Percentiles rank a stretch among this genome's conserved stretches.
Conservation (phyloP, 2,797 vertebrate genomes). For the Typhlichthys subterraneus region DNA sequence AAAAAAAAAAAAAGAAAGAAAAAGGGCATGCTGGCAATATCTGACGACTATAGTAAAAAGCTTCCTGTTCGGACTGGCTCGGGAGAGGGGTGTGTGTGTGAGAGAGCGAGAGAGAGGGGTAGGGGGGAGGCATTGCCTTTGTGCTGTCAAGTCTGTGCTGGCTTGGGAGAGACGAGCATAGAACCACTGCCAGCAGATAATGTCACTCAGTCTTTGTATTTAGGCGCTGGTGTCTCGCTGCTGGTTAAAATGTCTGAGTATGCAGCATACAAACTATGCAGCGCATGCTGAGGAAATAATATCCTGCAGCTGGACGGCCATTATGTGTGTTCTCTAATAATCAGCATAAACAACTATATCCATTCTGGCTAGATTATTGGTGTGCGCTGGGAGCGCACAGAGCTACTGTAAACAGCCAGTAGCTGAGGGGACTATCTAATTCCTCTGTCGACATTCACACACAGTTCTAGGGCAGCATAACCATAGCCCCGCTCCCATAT, state of each 20-base stretch:
- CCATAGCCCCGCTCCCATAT: neutral
- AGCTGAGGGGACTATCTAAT: neutral
- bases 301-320: constrained; percentile 20
- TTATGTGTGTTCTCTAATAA: constrained; percentile 44
- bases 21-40: constrained; percentile 63
- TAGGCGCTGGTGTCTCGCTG: constrained; percentile 35
- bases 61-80: constrained; percentile 49
- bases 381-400: constrained; percentile 13
- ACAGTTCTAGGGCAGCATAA: neutral
- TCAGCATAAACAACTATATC: constrained; percentile 29
- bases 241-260: constrained; percentile 54
- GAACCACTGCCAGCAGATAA: constrained; percentile 65
- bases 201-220: constrained; percentile 70
- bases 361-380: constrained; percentile 6
- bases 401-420: constrained; percentile 24
- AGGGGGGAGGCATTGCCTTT: constrained; percentile 31
- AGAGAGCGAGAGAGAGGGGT: neutral
- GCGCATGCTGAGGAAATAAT: constrained; percentile 25
- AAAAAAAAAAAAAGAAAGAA: constrained; percentile 1
- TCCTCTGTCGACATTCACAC: too few species aligned
- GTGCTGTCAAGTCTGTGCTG: constrained; percentile 62
- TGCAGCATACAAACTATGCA: constrained; percentile 37
- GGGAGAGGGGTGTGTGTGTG: constrained; percentile 12
- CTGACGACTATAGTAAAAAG: constrained; percentile 63
- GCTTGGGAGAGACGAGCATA: constrained; percentile 41